phyloP scores from a whole-genome alignment of 2,797 vertebrate genomes.

The Dipus sagitta region DNA sequence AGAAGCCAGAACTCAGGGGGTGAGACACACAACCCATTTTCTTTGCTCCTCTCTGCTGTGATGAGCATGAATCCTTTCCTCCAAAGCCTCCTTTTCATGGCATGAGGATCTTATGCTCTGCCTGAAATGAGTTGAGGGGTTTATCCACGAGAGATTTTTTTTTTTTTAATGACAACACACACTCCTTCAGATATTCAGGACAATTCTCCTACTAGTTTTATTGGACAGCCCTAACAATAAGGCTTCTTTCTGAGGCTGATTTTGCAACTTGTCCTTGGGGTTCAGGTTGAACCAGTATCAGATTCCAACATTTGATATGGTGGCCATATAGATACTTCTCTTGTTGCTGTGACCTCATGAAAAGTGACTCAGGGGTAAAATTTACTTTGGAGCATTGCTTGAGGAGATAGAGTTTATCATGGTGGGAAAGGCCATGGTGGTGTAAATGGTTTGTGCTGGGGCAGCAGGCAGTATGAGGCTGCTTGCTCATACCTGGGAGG shows the following conservation, averaged over 20 bases:
- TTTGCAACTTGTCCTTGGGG: slow-evolving; percentile 15
- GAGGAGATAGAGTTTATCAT: neutral
- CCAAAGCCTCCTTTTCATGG: neutral
- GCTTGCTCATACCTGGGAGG: neutral
- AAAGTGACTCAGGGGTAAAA: too few species aligned
- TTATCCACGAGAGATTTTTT: neutral
- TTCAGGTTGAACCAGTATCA: neutral
- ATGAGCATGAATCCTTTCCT: neutral
- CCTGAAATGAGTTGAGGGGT: neutral
- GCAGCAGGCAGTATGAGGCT: neutral
- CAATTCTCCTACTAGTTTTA: slow-evolving; percentile 23
- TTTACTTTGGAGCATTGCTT: neutral
- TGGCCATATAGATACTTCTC: neutral
- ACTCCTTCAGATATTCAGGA: neutral
- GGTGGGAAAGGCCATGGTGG: neutral
- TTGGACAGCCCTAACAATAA: neutral
- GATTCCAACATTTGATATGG: neutral
- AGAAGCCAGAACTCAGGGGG: neutral
- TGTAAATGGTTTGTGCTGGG: neutral
- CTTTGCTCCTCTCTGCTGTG: neutral
- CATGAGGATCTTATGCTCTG: neutral
- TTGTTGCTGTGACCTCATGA: neutral
- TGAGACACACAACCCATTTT: neutral
- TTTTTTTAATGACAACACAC: neutral
- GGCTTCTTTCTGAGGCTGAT: neutral